phyloP scores from a whole-genome alignment of 2,888 invertebrate genomes.

The Pediacus dermestoides region DNA sequence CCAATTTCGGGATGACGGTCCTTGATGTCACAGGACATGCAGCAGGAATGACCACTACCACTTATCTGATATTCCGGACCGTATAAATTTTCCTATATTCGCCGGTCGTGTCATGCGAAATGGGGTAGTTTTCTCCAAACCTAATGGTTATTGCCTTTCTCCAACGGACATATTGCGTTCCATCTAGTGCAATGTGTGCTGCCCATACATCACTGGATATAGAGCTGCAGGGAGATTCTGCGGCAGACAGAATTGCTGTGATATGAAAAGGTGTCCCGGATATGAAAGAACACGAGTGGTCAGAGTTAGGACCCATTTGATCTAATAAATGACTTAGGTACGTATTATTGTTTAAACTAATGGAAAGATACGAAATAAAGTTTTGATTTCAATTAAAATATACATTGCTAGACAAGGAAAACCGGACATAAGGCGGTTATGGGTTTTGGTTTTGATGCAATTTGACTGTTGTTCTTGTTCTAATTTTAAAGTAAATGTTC shows the following conservation, averaged over 20 bases:
- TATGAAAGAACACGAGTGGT: constrained; percentile 3
- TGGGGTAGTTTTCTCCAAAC: constrained; percentile 60
- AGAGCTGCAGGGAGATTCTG: constrained; percentile 42
- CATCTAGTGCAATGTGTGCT: constrained; percentile 59
- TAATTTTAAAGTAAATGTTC: no score
- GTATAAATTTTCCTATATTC: constrained; percentile 60
- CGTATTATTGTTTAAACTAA: no score
- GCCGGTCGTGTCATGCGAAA: constrained; percentile 59
- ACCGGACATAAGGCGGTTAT: no score
- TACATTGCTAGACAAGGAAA: no score
- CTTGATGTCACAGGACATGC: no score
- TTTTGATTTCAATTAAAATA: no score
- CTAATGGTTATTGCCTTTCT: constrained; percentile 62
- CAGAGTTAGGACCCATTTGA: constrained; percentile 17
- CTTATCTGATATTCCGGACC: constrained; percentile 44
- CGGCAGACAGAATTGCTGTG: constrained; percentile 35
- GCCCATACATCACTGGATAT: constrained; percentile 54
- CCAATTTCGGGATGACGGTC: no score
- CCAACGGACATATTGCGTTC: constrained; percentile 59
- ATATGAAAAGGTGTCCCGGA: constrained; percentile 44
- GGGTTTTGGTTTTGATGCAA: no score
- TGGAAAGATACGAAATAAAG: no score
- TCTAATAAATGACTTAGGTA: constrained; percentile 25
- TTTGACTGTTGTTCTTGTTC: no score
- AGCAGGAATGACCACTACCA: no score